These are phyloP conservation scores for Megaleporinus macrocephalus DNA, from an alignment of 2,113 vertebrate species.

Conservation along the genomic window DNA sequence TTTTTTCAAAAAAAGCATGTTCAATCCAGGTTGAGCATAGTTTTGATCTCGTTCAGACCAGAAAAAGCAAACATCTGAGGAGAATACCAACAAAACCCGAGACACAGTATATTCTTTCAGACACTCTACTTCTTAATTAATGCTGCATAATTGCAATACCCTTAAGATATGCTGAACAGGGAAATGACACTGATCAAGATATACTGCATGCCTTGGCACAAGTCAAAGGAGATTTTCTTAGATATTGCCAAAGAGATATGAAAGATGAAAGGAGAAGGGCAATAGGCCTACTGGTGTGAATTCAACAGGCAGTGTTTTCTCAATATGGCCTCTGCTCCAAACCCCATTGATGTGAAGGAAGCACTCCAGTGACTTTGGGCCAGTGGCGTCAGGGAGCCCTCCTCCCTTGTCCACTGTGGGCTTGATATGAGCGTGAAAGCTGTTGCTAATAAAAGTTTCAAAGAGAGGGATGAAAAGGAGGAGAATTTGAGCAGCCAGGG, in stretches of 20 bases:
- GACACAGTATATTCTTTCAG: slow-evolving; percentile 7
- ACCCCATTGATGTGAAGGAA: slow-evolving; percentile 54
- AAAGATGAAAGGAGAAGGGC: slow-evolving; percentile 48
- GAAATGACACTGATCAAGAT: slow-evolving; percentile 42
- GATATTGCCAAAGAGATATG: slow-evolving; percentile 42
- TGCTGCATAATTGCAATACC: background rate
- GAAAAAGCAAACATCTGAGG: slow-evolving; percentile 6
- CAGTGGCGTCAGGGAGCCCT: slow-evolving; percentile 53
- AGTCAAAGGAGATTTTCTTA: slow-evolving; percentile 34
- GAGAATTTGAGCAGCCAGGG: slow-evolving; percentile 66
- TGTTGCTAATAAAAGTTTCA: slow-evolving; percentile 78
- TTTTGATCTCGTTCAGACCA: slow-evolving; percentile 29
- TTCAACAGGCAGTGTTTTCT: slow-evolving; percentile 53
- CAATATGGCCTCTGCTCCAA: slow-evolving; percentile 51
- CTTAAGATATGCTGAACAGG: slow-evolving; percentile 1
- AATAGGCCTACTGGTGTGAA: slow-evolving; percentile 57
- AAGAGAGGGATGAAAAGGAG: slow-evolving; percentile 73
- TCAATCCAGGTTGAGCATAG: background rate
- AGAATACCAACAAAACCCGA: background rate
- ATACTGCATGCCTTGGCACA: slow-evolving; percentile 34
- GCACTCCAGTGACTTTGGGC: slow-evolving; percentile 53
- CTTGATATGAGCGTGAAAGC: slow-evolving; percentile 70
- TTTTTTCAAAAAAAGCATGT: background rate
- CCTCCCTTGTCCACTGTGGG: slow-evolving; percentile 59
- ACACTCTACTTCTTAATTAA: background rate